These are phyloP conservation scores for Aspidiotus destructor DNA, from an alignment of 2,888 invertebrate species.

Conservation along the genomic window DNA sequence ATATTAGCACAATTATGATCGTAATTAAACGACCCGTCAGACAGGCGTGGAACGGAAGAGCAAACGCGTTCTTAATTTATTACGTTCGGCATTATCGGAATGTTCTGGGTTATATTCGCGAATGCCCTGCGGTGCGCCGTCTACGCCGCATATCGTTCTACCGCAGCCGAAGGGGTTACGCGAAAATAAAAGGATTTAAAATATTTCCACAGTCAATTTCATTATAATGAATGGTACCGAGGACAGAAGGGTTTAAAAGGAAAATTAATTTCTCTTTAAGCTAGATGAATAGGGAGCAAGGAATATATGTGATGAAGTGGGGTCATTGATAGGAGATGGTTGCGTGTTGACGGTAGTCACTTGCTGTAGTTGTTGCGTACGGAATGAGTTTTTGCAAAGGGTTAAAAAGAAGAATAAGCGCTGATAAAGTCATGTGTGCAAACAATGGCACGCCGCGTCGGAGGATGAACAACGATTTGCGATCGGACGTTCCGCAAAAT, in stretches of 20 bases:
- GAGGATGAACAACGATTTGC: slow-evolving; percentile 23
- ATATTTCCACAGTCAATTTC: slow-evolving; percentile 34
- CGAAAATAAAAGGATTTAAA: slow-evolving; percentile 31
- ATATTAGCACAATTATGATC: not conserved
- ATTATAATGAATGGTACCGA: slow-evolving; percentile 32
- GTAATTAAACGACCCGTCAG: slow-evolving; percentile 7
- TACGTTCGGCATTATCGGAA: slow-evolving; percentile 25
- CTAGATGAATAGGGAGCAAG: slow-evolving; percentile 29
- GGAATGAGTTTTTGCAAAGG: slow-evolving; percentile 25
- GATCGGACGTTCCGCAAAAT: slow-evolving; percentile 22
- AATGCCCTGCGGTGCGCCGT: not conserved
- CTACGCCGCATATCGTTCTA: not conserved
- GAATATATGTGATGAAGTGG: slow-evolving; percentile 31
- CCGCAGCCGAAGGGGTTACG: slow-evolving; percentile 2
- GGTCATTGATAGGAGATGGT: slow-evolving; percentile 31
- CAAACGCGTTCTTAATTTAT: slow-evolving; percentile 17
- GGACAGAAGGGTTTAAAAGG: slow-evolving; percentile 34
- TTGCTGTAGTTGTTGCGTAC: not conserved
- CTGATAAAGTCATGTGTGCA: slow-evolving; percentile 34
- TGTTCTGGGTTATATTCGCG: slow-evolving; percentile 3
- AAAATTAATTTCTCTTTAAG: slow-evolving; percentile 34
- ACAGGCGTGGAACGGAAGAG: not conserved
- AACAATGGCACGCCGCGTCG: slow-evolving; percentile 27
- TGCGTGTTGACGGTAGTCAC: slow-evolving; percentile 27
- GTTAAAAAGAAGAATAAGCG: slow-evolving; percentile 29